Evolutionary conservation across 2,888 invertebrate genomes (phyloP), one percentile per base, ranked within the genome.

Genomic region (Agonopterix subpropinquella): DNA sequence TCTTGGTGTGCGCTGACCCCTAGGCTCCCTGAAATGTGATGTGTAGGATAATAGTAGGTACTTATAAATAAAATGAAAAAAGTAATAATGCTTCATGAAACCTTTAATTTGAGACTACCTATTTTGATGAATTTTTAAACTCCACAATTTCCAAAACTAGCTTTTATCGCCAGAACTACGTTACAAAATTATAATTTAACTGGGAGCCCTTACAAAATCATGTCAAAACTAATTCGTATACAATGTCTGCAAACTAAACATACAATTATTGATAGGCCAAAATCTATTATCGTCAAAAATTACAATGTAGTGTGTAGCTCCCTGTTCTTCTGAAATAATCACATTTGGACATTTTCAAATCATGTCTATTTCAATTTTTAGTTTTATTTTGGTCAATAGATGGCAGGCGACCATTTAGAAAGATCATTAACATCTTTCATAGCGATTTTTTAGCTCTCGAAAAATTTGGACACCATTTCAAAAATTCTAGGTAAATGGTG

Each of bases 91-190:
- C 57, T 70, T 74, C 63, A 68, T 70, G 70, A 83, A 85, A 80
- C 75, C 68, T 85, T 84, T 85, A 83, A 81, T 85, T 85, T 84
- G 73, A 80, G 70, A 81, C 75, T 80, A 28, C 28, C 28, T 28
- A 78, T 71, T 73, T 73, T 68, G 66, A 73, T 70, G 67, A 49
- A 64, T 68, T 65, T 62, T 68, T 58, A 11, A 66, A 65, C 59
- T 57, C 53, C 61, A 62, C 63, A 64, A 42, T 65, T 62, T 58
- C 64, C 64, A 69, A 63, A 56, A 13, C n/a, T 56, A 52, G 8
- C 35, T 36, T 15, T 15, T 53, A 59, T 61, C 42, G 52, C 62
- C 59, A 52, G 61, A 63, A 60, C 58, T 57, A 62, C 53, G 58
- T 11, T 11, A 42, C 11, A 35, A 41, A 35, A 11, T 41, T 36